phyloP scores from a whole-genome alignment of 1,140 invertebrate species.

The Micrasema longulum region DNA sequence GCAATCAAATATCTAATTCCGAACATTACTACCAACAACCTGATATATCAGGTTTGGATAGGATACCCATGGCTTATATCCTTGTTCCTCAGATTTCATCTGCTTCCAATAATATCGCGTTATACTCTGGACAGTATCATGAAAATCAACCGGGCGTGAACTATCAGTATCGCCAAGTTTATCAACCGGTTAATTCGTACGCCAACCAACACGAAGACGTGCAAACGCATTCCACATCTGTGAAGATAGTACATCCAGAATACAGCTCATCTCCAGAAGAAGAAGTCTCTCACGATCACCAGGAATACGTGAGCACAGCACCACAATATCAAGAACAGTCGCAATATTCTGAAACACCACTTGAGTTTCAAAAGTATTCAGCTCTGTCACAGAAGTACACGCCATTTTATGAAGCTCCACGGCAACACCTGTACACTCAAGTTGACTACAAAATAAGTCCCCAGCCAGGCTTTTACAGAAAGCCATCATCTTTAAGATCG shows the following conservation, averaged over 20 bases:
- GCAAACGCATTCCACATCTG: not conserved
- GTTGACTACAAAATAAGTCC: conserved; percentile 25
- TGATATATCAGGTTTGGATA: conserved; percentile 1
- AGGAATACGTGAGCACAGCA: conserved; percentile 20
- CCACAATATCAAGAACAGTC: conserved; percentile 35
- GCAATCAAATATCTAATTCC: not conserved
- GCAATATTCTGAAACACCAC: conserved; percentile 4
- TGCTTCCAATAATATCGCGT: conserved; percentile 33
- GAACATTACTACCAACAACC: not conserved
- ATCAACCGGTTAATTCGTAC: conserved; percentile 6
- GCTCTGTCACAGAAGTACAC: conserved; percentile 30
- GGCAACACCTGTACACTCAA: conserved; percentile 34
- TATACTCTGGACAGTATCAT: conserved; percentile 44
- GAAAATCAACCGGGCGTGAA: conserved; percentile 12
- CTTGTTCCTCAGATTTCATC: conserved; percentile 46
- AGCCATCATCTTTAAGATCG: not conserved
- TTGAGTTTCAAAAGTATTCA: conserved; percentile 30
- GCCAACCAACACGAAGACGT: conserved; percentile 5
- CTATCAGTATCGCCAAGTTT: conserved; percentile 42
- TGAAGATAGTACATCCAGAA: conserved; percentile 5
- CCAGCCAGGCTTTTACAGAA: conserved; percentile 7
- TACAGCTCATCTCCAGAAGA: conserved; percentile 21
- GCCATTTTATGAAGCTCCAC: conserved; percentile 7
- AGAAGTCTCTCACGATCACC: conserved; percentile 21
- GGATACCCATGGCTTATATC: conserved; percentile 42